These are phyloP conservation scores for Poeciliopsis prolifica DNA, from an alignment of 2,113 vertebrate species.

Conservation along the genomic window DNA sequence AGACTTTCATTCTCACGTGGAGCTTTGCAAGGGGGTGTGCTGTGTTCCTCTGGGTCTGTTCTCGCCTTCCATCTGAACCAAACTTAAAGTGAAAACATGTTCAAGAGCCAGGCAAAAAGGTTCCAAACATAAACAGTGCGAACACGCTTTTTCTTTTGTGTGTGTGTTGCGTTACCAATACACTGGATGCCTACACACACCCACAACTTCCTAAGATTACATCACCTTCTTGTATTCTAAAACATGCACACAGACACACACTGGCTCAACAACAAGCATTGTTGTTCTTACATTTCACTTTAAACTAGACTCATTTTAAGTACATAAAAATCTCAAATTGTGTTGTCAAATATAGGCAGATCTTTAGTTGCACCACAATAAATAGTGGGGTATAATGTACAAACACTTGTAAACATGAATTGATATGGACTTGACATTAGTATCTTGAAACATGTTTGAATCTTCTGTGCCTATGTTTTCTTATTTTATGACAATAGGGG, in stretches of 20 bases:
- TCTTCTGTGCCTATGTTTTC: neutral
- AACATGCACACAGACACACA: conserved; percentile 20
- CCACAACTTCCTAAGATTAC: conserved; percentile 57
- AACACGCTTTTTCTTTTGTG: conserved; percentile 29
- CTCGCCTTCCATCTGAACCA: conserved; percentile 31
- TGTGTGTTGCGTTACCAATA: conserved; percentile 23
- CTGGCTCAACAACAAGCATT: conserved; percentile 7
- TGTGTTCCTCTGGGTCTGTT: conserved; percentile 8
- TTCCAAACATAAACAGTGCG: conserved; percentile 54
- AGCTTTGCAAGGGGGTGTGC: conserved; percentile 33
- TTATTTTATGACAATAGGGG: too few relatives aligned
- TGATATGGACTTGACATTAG: neutral
- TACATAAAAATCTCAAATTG: neutral
- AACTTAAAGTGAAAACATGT: conserved; percentile 35
- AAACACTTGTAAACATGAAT: neutral
- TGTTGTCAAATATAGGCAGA: too few relatives aligned
- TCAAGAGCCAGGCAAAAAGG: conserved; percentile 44
- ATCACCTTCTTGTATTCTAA: conserved; percentile 29
- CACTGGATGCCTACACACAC: conserved; percentile 48
- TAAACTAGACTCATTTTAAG: conserved; percentile 1
- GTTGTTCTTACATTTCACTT: conserved; percentile 16
- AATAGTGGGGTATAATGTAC: neutral
- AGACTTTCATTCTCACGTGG: conserved; percentile 29
- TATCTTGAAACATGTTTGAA: neutral
- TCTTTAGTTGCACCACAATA: neutral